Conservation (phyloP, 2,797 vertebrate species). For the Phalanger gymnotis region DNA sequence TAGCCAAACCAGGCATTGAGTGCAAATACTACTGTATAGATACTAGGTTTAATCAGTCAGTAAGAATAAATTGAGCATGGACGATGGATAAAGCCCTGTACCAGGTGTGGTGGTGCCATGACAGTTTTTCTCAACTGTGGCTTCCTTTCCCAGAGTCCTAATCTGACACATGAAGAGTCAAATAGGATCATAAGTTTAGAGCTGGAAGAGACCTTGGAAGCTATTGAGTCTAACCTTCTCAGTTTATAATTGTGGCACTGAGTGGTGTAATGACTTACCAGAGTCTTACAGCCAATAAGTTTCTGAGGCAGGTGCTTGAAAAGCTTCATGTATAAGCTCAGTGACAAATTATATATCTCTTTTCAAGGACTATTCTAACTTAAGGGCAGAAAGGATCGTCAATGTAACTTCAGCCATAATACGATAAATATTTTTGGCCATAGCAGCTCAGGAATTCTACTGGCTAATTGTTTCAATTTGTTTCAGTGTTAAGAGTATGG, state of each 20-base stretch:
- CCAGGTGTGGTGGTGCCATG: neutral
- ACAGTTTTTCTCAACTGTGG: neutral
- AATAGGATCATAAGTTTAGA: too few species aligned
- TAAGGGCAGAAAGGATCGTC: neutral
- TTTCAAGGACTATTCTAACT: too few species aligned
- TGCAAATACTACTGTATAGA: neutral
- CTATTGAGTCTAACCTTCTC: too few species aligned
- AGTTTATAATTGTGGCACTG: too few species aligned
- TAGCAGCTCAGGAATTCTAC: neutral
- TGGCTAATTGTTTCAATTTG: neutral
- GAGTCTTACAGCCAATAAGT: too few species aligned
- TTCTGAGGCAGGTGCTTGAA: too few species aligned
- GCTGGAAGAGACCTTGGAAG: too few species aligned
- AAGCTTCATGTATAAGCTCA: too few species aligned
- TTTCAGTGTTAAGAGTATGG: neutral
- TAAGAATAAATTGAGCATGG: neutral
- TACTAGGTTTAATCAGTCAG: neutral
- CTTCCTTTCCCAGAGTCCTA: too few species aligned
- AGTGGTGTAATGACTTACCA: too few species aligned
- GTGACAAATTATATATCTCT: too few species aligned
- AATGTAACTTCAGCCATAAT: neutral
- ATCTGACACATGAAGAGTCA: too few species aligned
- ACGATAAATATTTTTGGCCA: neutral
- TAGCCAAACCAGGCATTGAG: neutral
- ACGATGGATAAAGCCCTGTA: neutral